Conservation (phyloP, 1,140 invertebrate genomes). For the Sesamia nonagrioides region DNA sequence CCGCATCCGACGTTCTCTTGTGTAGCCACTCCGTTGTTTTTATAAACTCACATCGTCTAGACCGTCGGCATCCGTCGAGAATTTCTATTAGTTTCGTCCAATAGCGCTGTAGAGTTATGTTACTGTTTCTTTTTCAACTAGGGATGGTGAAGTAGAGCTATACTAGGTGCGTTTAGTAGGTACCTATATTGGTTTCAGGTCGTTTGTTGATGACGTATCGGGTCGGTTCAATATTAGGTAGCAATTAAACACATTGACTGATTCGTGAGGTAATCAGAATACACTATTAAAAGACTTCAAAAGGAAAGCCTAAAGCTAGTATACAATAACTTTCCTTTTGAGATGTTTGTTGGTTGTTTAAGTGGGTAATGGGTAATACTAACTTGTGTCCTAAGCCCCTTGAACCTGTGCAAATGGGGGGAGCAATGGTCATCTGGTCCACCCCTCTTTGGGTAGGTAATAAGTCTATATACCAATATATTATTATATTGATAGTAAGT, state of each 20-base stretch:
- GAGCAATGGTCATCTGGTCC: too few relatives aligned
- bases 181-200: background rate
- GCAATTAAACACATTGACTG: background rate
- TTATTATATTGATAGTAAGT: too few relatives aligned
- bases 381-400: too few relatives aligned
- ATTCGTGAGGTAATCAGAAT: too few relatives aligned
- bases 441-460: too few relatives aligned
- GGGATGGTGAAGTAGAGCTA: background rate
- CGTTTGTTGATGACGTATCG: background rate
- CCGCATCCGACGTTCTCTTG: conserved; percentile 7
- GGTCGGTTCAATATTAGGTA: background rate
- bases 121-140: conserved; percentile 5
- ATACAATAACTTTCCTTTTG: too few relatives aligned
- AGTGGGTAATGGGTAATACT: too few relatives aligned
- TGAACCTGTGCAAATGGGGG: too few relatives aligned
- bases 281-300: too few relatives aligned
- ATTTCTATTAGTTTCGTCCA: conserved; percentile 15
- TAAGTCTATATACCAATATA: too few relatives aligned
- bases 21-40: conserved; percentile 7
- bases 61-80: conserved; percentile 25
- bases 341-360: too few relatives aligned
- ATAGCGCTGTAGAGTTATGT: conserved; percentile 8
- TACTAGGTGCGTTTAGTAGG: background rate
- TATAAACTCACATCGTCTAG: conserved; percentile 33
- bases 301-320: too few relatives aligned